Evolutionary conservation across 2,113 vertebrate species (phyloP).

Genomic region (Prunella himalayana): DNA sequence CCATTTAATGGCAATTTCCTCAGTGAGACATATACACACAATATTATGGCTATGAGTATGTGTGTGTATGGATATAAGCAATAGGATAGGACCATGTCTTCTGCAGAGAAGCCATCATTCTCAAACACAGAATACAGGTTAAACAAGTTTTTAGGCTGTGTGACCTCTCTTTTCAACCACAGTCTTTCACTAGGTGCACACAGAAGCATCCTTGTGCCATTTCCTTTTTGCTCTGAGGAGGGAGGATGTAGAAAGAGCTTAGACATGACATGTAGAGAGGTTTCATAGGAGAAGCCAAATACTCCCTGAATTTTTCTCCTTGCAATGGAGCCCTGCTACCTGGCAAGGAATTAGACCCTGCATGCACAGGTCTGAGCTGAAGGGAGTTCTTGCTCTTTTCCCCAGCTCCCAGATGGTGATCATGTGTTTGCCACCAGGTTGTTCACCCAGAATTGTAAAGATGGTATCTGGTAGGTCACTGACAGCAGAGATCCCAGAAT

Average conservation of each 20-base stretch:
- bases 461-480: neutral
- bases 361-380: neutral
- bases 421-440: neutral
- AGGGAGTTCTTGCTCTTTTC: neutral
- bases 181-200: neutral
- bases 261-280: accelerated
- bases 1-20: neutral
- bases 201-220: neutral
- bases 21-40: neutral
- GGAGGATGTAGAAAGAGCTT: neutral
- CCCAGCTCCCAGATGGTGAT: neutral
- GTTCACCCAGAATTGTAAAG: neutral
- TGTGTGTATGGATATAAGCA: neutral
- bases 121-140: neutral
- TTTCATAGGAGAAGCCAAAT: neutral
- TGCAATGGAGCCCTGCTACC: neutral
- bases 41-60: neutral
- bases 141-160: neutral
- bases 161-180: neutral
- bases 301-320: neutral
- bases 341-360: neutral
- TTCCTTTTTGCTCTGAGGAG: neutral
- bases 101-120: neutral
- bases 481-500: neutral
- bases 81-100: neutral